A percentile compares a stretch with the other conserved stretches of the same genome.
These are phyloP conservation scores for Caracal caracal DNA, from an alignment of 2,113 vertebrate genomes.

Conservation along the genomic window DNA sequence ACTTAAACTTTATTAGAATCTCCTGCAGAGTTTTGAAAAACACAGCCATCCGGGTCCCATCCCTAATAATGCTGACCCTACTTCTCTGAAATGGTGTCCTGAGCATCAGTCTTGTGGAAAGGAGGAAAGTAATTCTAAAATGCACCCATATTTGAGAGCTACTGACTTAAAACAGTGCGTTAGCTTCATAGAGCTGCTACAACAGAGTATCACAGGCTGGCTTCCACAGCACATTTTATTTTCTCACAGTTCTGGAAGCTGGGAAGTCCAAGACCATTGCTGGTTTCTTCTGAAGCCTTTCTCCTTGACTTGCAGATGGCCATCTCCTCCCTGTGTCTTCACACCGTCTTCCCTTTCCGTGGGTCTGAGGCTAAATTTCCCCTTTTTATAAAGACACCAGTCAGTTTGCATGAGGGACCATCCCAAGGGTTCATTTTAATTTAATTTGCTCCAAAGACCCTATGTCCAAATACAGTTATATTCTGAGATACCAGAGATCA, in stretches of 20 bases:
- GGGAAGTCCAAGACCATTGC: not conserved
- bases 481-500: not conserved
- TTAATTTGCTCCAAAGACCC: not conserved
- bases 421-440: not conserved
- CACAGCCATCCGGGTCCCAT: not conserved
- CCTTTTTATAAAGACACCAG: not conserved
- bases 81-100: not conserved
- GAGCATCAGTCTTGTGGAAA: not conserved
- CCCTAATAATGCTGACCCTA: not conserved
- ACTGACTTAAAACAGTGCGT: not conserved
- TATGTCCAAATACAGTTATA: not conserved
- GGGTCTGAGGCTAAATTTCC: not conserved
- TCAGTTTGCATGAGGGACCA: not conserved
- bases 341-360: not conserved
- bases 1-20: not conserved
- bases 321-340: not conserved
- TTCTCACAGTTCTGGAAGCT: not conserved
- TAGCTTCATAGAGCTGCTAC: not conserved
- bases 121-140: not conserved
- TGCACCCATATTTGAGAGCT: not conserved
- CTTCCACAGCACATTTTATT: not conserved
- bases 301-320: not conserved
- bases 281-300: not conserved
- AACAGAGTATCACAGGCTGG: not conserved
- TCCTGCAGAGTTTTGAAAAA: not conserved